Conservation (phyloP, 2,888 invertebrate species). For the Pyrrhosoma nymphula region DNA sequence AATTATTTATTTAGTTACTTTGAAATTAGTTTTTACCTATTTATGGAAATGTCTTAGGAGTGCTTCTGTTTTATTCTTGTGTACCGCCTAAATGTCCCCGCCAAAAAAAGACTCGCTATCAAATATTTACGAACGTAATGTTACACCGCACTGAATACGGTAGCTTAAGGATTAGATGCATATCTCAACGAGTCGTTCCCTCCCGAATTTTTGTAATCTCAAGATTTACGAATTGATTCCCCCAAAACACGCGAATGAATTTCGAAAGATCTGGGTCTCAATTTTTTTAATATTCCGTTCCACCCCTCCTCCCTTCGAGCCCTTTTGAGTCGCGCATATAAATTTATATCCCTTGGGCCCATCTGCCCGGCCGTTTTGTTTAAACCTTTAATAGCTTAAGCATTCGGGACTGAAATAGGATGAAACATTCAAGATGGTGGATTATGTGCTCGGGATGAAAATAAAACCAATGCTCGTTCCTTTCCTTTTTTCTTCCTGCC, state of each 20-base stretch:
- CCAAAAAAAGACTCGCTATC: too few relatives aligned
- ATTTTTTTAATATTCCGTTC: neutral
- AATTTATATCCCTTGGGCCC: neutral
- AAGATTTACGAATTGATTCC: neutral
- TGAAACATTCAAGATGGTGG: neutral
- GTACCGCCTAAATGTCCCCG: too few relatives aligned
- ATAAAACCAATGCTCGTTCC: neutral
- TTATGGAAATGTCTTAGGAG: too few relatives aligned
- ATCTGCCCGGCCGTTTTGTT: neutral
- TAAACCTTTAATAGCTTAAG: neutral
- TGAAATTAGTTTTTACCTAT: too few relatives aligned
- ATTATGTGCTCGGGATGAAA: slow-evolving; percentile 10
- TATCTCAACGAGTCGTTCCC: neutral
- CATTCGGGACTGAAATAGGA: slow-evolving; percentile 3
- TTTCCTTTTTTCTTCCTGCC: neutral
- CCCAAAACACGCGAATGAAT: neutral
- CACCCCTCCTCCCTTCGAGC: neutral
- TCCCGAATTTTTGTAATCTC: neutral
- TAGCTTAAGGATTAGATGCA: neutral
- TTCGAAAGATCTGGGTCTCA: neutral
- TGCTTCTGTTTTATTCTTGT: too few relatives aligned
- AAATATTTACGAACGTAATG: too few relatives aligned
- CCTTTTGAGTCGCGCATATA: neutral
- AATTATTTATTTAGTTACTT: too few relatives aligned
- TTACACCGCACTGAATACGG: too few relatives aligned